Evolutionary conservation across 1,140 invertebrate genomes (phyloP).

Genomic region (Zaprionus taronus): DNA sequence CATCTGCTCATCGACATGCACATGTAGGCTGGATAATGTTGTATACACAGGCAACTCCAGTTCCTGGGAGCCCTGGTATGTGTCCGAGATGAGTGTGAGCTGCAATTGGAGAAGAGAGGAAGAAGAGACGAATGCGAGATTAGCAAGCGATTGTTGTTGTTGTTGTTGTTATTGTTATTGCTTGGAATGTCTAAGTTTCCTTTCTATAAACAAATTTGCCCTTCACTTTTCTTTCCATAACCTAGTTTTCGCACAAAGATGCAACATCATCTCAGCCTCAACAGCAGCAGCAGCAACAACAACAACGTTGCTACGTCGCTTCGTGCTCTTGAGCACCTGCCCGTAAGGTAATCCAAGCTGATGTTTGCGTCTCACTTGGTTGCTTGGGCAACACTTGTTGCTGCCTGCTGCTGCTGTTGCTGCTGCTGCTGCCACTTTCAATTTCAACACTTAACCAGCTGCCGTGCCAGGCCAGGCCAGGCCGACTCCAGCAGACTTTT

Average conservation of each 20-base stretch:
- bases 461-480: constrained; percentile 6
- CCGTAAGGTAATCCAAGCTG: constrained; percentile 75
- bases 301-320: constrained; percentile 33
- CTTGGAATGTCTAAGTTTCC: constrained; percentile 67
- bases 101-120: constrained; percentile 42
- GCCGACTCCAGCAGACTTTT: constrained; percentile 43
- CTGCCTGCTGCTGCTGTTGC: constrained; percentile 12
- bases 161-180: constrained; percentile 17
- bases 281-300: constrained; percentile 38
- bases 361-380: constrained; percentile 72
- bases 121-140: constrained; percentile 20
- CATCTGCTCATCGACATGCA: constrained; percentile 80
- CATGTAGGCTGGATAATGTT: constrained; percentile 78
- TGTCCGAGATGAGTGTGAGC: constrained; percentile 78
- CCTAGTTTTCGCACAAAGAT: constrained; percentile 81
- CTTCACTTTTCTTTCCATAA: constrained; percentile 84
- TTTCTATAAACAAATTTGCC: constrained; percentile 76
- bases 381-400: constrained; percentile 72
- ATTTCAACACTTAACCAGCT: constrained; percentile 63
- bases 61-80: constrained; percentile 74
- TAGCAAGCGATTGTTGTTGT: constrained; percentile 3
- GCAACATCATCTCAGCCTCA: constrained; percentile 71
- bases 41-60: constrained; percentile 80
- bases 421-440: constrained; percentile 60
- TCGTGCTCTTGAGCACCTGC: constrained; percentile 58